These are phyloP conservation scores for Eonycteris spelaea DNA, from an alignment of 2,113 vertebrate genomes.

Conservation along the genomic window DNA sequence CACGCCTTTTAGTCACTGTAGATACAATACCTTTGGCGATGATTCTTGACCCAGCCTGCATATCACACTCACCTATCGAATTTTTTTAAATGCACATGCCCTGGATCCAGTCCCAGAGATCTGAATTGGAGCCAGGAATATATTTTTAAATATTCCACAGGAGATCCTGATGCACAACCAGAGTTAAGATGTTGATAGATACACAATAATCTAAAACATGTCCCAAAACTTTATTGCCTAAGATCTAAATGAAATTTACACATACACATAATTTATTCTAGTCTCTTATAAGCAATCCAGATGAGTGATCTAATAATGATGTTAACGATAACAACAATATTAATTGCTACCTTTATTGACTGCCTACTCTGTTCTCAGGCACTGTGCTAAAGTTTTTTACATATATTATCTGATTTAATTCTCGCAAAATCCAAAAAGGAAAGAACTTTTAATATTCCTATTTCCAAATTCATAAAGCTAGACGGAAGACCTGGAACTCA, in stretches of 20 bases:
- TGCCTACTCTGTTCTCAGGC: background rate
- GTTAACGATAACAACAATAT: background rate
- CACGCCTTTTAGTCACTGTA: background rate
- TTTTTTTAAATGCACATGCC: background rate
- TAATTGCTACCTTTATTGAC: background rate
- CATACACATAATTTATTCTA: background rate
- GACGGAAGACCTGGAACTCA: background rate
- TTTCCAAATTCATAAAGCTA: background rate
- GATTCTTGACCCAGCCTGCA: background rate
- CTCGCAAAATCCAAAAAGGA: background rate
- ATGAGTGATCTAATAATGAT: background rate
- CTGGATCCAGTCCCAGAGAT: background rate
- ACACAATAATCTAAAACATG: background rate
- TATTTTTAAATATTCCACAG: background rate
- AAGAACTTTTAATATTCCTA: background rate
- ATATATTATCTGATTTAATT: slow-evolving; percentile 9
- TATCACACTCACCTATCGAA: background rate
- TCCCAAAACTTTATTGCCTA: background rate
- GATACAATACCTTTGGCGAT: background rate
- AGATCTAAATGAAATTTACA: background rate
- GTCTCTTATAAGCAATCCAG: background rate
- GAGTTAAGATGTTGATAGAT: background rate
- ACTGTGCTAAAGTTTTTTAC: background rate
- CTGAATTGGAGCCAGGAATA: background rate
- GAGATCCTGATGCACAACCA: background rate